phyloP scores from a whole-genome alignment of 2,113 vertebrate species.

The Glaucomys volans region DNA sequence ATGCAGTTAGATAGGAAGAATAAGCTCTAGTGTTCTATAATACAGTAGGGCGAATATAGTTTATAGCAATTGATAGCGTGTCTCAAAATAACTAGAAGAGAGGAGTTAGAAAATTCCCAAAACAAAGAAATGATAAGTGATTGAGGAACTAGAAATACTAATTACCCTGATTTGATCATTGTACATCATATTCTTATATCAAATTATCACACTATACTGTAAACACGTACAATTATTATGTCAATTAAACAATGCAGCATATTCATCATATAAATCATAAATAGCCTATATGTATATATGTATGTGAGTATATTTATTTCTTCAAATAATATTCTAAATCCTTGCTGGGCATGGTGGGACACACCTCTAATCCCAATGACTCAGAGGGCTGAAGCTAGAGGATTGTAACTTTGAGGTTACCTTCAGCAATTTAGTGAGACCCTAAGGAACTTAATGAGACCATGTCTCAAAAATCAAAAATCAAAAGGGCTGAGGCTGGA shows the following conservation, averaged over 20 bases:
- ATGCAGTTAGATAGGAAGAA: no score
- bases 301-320: background rate
- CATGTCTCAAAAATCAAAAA: no score
- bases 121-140: background rate
- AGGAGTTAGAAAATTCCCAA: background rate
- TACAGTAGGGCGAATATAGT: background rate
- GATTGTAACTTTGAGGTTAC: no score
- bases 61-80: background rate
- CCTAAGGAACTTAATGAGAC: no score
- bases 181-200: no score
- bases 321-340: conserved; percentile 13
- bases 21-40: background rate
- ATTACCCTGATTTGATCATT: no score
- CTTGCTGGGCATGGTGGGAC: no score
- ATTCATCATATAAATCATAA: background rate
- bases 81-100: background rate
- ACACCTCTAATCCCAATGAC: no score
- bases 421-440: no score
- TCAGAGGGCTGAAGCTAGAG: no score
- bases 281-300: background rate
- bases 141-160: no score
- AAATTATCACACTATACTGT: background rate
- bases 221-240: background rate
- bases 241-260: background rate
- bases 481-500: no score